Base-by-base conservation (phyloP, 2,797 vertebrate species). In the Falco novaeseelandiae region DNA sequence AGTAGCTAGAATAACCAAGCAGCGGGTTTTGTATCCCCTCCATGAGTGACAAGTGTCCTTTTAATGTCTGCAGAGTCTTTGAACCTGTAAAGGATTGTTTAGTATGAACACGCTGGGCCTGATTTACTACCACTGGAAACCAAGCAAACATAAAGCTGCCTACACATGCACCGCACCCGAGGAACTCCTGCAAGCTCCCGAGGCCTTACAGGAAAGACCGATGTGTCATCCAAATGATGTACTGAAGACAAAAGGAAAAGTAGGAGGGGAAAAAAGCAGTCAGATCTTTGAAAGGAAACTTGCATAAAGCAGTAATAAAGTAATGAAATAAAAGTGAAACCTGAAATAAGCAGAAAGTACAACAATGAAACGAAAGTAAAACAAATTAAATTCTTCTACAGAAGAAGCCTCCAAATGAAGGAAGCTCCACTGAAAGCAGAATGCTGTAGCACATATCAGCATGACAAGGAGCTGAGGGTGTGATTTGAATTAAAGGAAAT, bases 341-440 rank as follows among this genome's bases (percentile, higher is more conserved):
- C 1, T 14, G 46, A 89, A 14, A 66, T 42, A 52, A 71, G 66
- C 22, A 76, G 26, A 70, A 76, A 69, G 34, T 32, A 21, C 20
- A 83, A 89, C 3, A 38, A 36, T 16, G 54, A 96, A 92, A 87
- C 5, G 20, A 93, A 96, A 94, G 59, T 73, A n/a, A 94, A 93
- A 3, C 57, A 67, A 73, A 70, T 16, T 17, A n/a, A 30, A 10
- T 83, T 89, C 11, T 74, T 80, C n/a, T 30, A 27, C 30, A 42
- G 49, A 72, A 81, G 44, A 87, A 87, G 17, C 71, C 19, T 89
- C 36, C 14, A 84, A 10, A 38, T 59, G 40, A 82, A 63, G 67
- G 66, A 89, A 79, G 36, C 8, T 69, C 12, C 58, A 48, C 29
- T 30, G 22, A 70, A 55, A 73, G 42, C 55, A 83, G 54, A 72